Evolutionary conservation across 2,797 vertebrate species (phyloP).

Genomic region (Saxicola maurus): DNA sequence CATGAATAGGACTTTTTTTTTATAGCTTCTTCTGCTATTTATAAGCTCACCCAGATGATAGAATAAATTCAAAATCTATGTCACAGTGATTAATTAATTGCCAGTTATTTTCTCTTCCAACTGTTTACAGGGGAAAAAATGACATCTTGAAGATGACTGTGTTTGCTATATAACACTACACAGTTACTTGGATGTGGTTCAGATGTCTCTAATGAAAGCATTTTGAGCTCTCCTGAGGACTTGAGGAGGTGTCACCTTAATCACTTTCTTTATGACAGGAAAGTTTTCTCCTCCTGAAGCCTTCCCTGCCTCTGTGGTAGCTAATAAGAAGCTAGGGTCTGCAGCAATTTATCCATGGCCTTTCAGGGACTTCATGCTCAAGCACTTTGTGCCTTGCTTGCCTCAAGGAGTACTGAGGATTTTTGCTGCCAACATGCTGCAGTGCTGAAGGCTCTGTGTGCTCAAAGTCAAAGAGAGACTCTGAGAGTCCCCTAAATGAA

Average conservation of each 20-base stretch:
- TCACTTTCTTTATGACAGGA: background rate
- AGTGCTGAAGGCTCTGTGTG: background rate
- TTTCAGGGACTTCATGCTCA: background rate
- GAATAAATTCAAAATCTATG: background rate
- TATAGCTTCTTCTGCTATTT: background rate
- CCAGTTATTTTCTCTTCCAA: background rate
- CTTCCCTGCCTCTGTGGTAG: background rate
- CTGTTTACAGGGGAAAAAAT: background rate
- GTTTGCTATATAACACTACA: background rate
- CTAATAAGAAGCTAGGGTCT: background rate
- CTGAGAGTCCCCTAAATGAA: background rate
- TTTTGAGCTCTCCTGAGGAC: background rate
- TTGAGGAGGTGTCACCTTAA: background rate
- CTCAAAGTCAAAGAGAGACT: background rate
- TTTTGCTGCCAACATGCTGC: accelerated
- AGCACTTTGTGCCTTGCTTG: background rate
- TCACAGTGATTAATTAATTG: background rate
- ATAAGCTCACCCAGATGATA: background rate
- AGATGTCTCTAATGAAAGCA: background rate
- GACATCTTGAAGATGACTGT: background rate
- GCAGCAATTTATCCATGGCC: background rate
- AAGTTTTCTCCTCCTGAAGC: background rate
- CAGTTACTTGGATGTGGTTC: background rate
- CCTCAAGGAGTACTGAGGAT: background rate
- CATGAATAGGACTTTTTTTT: background rate